Conservation (phyloP, 2,888 invertebrate genomes). For the Pegoplata infirma region DNA sequence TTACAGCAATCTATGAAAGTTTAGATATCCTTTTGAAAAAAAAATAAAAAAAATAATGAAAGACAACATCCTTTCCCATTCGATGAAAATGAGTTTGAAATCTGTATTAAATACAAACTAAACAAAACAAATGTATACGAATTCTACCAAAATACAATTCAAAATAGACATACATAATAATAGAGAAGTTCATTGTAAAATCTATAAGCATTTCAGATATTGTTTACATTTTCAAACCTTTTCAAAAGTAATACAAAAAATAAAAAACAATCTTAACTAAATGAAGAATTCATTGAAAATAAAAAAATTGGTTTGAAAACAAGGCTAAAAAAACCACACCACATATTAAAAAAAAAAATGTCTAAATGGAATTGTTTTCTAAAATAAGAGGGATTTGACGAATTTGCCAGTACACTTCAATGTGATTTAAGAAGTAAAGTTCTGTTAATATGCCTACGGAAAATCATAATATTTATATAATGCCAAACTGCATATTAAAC, state of each 20-base stretch:
- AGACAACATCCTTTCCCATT: too few species aligned
- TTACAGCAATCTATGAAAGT: background rate
- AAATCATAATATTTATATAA: too few species aligned
- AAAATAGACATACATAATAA: background rate
- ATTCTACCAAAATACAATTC: background rate
- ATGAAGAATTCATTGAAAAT: constrained; percentile 13
- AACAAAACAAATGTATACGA: background rate
- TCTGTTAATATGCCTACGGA: too few species aligned
- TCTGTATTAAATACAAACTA: background rate
- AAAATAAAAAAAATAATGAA: too few species aligned
- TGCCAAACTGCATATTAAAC: too few species aligned
- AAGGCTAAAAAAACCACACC: background rate
- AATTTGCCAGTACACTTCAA: background rate
- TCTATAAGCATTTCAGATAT: constrained; percentile 3
- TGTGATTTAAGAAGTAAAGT: too few species aligned
- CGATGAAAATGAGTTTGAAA: too few species aligned
- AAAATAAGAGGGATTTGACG: too few species aligned
- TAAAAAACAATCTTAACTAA: background rate
- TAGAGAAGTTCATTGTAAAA: background rate
- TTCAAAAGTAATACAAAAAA: background rate
- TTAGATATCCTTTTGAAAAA: background rate
- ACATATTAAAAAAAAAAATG: background rate
- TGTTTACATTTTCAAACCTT: constrained; percentile 16
- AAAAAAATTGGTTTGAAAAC: background rate
- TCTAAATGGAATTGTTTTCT: constrained; percentile 34